A percentile compares a stretch with the other conserved stretches of the same genome.
Evolutionary conservation across 1,140 invertebrate genomes (phyloP).

Genomic region (Parapsyche elsis): DNA sequence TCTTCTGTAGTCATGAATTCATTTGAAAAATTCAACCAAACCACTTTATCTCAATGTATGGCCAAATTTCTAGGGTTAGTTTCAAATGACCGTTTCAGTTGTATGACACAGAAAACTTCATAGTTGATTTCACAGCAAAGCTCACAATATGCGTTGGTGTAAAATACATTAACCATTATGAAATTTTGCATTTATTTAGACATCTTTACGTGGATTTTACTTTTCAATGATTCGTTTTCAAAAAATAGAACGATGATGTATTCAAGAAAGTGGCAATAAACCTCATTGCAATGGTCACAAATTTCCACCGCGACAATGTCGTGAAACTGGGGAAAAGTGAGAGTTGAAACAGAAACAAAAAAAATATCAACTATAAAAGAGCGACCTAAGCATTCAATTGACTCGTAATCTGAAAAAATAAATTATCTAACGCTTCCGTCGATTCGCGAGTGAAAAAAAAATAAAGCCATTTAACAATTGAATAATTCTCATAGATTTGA

Average conservation of each 20-base stretch:
- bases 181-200: not conserved
- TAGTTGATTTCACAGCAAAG: too few species aligned
- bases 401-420: not conserved
- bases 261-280: conserved; percentile 25
- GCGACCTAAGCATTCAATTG: conserved; percentile 13
- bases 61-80: too few species aligned
- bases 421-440: not conserved
- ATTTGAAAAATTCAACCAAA: too few species aligned
- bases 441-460: too few species aligned
- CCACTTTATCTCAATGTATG: too few species aligned
- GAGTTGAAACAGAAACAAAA: conserved; percentile 8
- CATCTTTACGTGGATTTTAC: not conserved
- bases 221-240: too few species aligned
- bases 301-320: not conserved
- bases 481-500: not conserved
- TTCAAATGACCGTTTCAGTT: too few species aligned
- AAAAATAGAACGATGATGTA: not conserved
- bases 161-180: not conserved
- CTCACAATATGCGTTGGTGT: too few species aligned
- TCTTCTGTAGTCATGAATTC: too few species aligned
- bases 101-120: too few species aligned
- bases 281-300: not conserved
- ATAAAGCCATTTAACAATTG: not conserved
- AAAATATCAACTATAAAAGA: not conserved
- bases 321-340: conserved; percentile 26